phyloP scores from a whole-genome alignment of 2,797 vertebrate species.

The Glossophaga mutica region DNA sequence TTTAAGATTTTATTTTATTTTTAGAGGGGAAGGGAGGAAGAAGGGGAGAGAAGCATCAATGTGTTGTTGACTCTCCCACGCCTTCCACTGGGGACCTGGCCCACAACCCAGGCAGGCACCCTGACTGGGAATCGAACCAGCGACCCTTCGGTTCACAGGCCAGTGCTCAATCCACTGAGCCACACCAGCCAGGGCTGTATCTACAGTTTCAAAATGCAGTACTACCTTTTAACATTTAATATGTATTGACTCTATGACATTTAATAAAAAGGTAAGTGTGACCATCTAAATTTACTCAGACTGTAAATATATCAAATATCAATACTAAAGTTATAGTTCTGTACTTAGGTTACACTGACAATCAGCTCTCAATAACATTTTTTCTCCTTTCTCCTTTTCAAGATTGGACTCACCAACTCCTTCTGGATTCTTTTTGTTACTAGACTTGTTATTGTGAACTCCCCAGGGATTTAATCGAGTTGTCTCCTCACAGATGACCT shows the following conservation, averaged over 20 bases:
- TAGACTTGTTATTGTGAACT: background rate
- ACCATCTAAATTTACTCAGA: background rate
- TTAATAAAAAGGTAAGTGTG: background rate
- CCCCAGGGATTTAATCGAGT: background rate
- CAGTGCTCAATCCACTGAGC: no score
- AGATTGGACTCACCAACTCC: background rate
- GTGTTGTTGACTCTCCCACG: no score
- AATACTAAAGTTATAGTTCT: background rate
- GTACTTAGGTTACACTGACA: background rate
- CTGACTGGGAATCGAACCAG: no score
- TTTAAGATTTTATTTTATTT: no score
- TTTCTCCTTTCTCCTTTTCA: background rate
- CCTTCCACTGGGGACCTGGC: no score
- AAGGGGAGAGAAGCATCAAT: no score
- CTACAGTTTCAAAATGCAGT: background rate
- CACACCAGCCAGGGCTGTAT: no score
- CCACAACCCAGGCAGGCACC: no score
- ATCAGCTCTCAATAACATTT: background rate
- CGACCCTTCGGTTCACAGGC: no score
- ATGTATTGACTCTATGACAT: background rate
- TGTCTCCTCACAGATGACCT: constrained; percentile 86
- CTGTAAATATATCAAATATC: background rate
- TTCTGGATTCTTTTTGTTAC: constrained; percentile 60
- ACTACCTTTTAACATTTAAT: background rate
- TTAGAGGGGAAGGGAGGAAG: no score